Percentiles rank a stretch among this genome's conserved stretches.
Conservation (phyloP, 2,888 invertebrate species). For the Syrphus vitripennis region DNA sequence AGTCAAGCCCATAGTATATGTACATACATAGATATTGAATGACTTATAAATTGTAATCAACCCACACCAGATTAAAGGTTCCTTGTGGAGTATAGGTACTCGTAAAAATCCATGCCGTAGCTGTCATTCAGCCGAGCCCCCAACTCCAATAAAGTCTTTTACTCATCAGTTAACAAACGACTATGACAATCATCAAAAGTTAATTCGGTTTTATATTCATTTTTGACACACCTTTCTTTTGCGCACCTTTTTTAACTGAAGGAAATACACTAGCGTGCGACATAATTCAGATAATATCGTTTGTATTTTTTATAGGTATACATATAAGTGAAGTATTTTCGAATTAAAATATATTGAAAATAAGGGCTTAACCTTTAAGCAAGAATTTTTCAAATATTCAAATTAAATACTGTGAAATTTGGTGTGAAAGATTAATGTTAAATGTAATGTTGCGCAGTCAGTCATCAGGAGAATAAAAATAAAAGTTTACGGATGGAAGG, state of each 20-base stretch:
- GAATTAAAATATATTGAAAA: background rate
- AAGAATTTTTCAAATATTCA: no score
- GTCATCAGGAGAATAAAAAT: no score
- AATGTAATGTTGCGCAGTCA: no score
- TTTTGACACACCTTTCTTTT: constrained; percentile 62
- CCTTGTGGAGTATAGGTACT: constrained; percentile 5
- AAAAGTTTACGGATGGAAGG: no score
- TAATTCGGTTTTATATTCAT: constrained; percentile 6
- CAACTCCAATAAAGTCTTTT: constrained; percentile 41
- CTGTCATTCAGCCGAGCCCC: constrained; percentile 64
- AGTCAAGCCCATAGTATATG: background rate
- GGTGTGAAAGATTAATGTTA: no score
- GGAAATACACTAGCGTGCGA: constrained; percentile 43
- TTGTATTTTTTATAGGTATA: constrained; percentile 42
- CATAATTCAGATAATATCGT: constrained; percentile 50
- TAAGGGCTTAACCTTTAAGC: background rate
- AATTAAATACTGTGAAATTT: no score
- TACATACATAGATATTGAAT: background rate
- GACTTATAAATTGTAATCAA: constrained; percentile 45
- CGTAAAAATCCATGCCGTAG: constrained; percentile 50
- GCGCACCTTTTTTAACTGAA: constrained; percentile 48
- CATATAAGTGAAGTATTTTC: background rate
- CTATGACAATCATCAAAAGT: constrained; percentile 16
- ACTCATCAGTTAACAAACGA: background rate
- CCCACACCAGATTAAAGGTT: constrained; percentile 59